Conservation (phyloP, 2,113 vertebrate species). For the Calyptomena viridis region DNA sequence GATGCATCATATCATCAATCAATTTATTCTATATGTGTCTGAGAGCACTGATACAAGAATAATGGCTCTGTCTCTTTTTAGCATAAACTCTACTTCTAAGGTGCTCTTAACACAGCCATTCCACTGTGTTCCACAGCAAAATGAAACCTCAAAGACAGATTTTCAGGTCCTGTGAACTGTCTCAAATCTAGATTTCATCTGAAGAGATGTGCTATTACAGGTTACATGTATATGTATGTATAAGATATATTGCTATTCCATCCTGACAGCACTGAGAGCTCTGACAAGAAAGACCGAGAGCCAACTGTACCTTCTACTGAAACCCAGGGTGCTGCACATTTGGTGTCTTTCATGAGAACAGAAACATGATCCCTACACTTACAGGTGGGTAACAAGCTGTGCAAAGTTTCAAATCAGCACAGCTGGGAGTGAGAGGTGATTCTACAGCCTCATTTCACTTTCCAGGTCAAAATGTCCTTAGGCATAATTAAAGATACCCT, state of each 20-base stretch:
- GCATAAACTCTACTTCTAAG: neutral
- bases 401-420: neutral
- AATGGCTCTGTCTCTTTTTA: neutral
- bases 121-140: neutral
- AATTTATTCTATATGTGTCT: neutral
- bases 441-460: slow-evolving; percentile 19
- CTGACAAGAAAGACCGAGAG: neutral
- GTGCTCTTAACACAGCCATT: neutral
- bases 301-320: neutral
- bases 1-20: neutral
- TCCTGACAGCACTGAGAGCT: neutral
- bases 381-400: neutral
- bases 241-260: neutral
- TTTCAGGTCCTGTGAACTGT: neutral
- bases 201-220: neutral
- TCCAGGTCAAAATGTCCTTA: neutral
- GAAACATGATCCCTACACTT: neutral
- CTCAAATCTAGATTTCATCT: neutral
- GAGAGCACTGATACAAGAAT: neutral
- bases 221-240: neutral
- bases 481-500: slow-evolving; percentile 44
- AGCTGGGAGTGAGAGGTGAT: slow-evolving; percentile 28
- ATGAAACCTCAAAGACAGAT: neutral
- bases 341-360: neutral
- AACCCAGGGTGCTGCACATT: neutral